phyloP scores from a whole-genome alignment of 2,797 vertebrate genomes.

The Trichosurus vulpecula region DNA sequence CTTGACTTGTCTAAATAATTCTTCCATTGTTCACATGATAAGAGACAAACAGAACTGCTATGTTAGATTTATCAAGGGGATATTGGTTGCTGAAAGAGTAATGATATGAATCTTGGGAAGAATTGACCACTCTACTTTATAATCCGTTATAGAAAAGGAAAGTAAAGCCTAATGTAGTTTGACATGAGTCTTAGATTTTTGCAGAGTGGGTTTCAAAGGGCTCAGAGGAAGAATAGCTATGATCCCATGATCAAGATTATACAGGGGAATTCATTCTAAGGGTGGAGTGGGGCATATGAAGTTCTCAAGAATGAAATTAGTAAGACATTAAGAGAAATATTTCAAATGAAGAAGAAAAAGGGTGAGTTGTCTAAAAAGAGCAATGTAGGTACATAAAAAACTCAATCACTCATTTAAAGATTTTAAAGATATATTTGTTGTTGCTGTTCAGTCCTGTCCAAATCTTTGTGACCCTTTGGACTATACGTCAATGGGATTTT shows the following conservation, averaged over 20 bases:
- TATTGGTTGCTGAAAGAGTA: neutral
- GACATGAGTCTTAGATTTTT: neutral
- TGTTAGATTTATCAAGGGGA: neutral
- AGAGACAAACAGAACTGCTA: neutral
- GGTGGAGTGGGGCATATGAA: neutral
- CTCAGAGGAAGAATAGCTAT: neutral
- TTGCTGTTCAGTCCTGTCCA: neutral
- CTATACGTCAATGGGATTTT: neutral
- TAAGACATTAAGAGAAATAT: neutral
- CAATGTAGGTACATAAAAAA: neutral
- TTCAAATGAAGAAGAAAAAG: neutral
- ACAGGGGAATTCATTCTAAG: neutral
- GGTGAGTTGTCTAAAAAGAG: neutral
- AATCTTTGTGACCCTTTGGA: neutral
- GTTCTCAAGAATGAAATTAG: neutral
- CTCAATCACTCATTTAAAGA: neutral
- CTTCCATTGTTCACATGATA: neutral
- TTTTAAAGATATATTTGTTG: neutral
- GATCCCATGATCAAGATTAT: neutral
- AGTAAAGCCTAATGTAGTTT: neutral
- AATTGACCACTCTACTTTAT: neutral
- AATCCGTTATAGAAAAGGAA: neutral
- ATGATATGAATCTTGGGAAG: neutral
- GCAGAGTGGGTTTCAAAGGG: neutral
- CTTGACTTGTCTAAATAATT: neutral